Evolutionary conservation across 2,113 vertebrate species (phyloP).

Genomic region (Camelus dromedarius): DNA sequence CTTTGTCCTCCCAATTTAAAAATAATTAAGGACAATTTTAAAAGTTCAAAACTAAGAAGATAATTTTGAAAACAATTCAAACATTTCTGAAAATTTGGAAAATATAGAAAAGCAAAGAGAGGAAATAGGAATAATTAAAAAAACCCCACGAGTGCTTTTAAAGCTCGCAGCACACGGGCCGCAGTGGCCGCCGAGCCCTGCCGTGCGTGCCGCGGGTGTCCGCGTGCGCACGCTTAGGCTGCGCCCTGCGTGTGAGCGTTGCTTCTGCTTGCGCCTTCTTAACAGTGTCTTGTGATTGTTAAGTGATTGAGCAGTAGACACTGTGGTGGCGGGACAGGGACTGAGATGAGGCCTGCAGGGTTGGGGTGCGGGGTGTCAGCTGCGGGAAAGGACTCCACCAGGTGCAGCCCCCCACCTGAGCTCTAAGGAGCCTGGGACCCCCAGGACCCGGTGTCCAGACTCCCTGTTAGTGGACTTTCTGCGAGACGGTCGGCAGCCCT

Average conservation of each 20-base stretch:
- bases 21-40: background rate
- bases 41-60: background rate
- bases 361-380: background rate
- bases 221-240: accelerated
- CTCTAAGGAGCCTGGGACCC: background rate
- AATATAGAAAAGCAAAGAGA: background rate
- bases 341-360: background rate
- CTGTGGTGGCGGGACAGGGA: background rate
- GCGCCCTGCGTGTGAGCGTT: accelerated
- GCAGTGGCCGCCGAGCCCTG: accelerated
- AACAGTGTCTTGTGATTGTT: background rate
- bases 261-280: background rate
- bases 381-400: background rate
- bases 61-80: background rate
- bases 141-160: background rate
- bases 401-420: background rate
- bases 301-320: background rate
- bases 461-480: background rate
- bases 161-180: too few species aligned
- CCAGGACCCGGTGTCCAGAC: background rate
- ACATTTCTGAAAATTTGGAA: background rate
- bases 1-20: background rate
- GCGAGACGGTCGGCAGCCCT: background rate
- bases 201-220: accelerated
- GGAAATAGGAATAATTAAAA: background rate